Evolutionary conservation across 2,888 invertebrate species (phyloP), one percentile per base, ranked within the genome.

Genomic region (Lordiphosa fenestrarum): DNA sequence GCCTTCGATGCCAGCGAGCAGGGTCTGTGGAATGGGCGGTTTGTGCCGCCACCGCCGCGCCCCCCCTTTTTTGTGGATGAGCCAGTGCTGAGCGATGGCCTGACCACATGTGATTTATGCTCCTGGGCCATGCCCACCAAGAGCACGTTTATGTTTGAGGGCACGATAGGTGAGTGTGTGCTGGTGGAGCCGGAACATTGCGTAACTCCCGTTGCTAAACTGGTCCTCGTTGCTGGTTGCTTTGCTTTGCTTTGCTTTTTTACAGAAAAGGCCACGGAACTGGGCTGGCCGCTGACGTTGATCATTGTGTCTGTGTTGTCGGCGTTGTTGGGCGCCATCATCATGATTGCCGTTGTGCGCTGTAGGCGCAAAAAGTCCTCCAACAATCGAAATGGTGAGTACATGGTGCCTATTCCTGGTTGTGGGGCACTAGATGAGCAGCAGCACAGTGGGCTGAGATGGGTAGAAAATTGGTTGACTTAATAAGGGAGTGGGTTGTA

Each of bases 41-140:
- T 93, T 85, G 92, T 93, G 60, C 93, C 93, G 47, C 93, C 93
- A 50, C 94, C 93, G 40, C 94, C 94, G 13, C 89, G 93, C 64
- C 92, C 93, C 15, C 91, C 93, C 42, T 92, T 92, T 85, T 90
- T 93, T 60, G 92, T 93, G 75, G 93, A 93, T 53, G 91, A 90
- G 62, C 91, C 91, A 60, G 88, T 89, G 63, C 90, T 91, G 70
- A 91, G 92, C 66, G 94, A 94, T 89, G 94, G 93, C 63, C 91
- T 93, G 71, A 94, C 94, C 80, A 93, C 93, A 80, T 94, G 94
- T 89, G 94, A 94, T 90, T 91, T 94, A 73, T 94, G 94, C 89
- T 91, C 93, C 69, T 94, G 94, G 94, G 94, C 94, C 69, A 89
- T 92, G 92, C 91, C 91, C 91, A 88, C 89, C 49, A 91, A 91